Evolutionary conservation across 2,113 vertebrate genomes (phyloP), one percentile per base, ranked within the genome.

Genomic region (Ellobius talpinus): DNA sequence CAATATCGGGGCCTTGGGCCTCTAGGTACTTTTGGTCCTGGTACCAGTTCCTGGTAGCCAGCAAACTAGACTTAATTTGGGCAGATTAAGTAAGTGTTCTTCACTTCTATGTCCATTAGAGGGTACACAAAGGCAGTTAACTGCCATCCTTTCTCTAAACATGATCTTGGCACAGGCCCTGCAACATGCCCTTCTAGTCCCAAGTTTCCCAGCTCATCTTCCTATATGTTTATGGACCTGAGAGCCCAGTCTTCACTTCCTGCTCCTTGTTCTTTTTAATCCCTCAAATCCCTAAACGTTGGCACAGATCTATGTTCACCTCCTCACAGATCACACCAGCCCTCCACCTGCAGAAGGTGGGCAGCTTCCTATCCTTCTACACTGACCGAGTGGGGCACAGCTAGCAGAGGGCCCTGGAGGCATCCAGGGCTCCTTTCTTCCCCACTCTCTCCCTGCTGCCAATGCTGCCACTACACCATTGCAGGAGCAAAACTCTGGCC

Each of bases 101-200:
- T 70, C 39, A 63, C 33, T 11, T 36, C 17, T 77, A 4, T 52
- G 39, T 8, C 93, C 97, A 97, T 92, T 70, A 97, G 97, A 96
- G 97, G 94, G 90, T 78, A 0, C 45, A 39, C 68, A 1, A 10
- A 63, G 55, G 14, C 50, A 78, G 63, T 73, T 47, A 85, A 52
- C 3, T 0, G 36, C 47, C 85, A 26, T 33, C 12, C 63, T 70
- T 61, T 39, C 70, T 78, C 63, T 3, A 10, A 13, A 19, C 39
- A 7, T 6, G 36, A 47, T 65, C 5, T 5, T 17, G 29, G 6
- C 33, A 45, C 16, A 23, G 74, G 26, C 12, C 14, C 8, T 24
- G n/a, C 0, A 8, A n/a, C 14, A 21, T 5, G 19, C 4, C 45
- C 70, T 55, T 61, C 45, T 52, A 9, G 23, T 78, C 31, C 26